These are phyloP conservation scores for Agrochola lota DNA, from an alignment of 2,888 invertebrate genomes.

Conservation along the genomic window DNA sequence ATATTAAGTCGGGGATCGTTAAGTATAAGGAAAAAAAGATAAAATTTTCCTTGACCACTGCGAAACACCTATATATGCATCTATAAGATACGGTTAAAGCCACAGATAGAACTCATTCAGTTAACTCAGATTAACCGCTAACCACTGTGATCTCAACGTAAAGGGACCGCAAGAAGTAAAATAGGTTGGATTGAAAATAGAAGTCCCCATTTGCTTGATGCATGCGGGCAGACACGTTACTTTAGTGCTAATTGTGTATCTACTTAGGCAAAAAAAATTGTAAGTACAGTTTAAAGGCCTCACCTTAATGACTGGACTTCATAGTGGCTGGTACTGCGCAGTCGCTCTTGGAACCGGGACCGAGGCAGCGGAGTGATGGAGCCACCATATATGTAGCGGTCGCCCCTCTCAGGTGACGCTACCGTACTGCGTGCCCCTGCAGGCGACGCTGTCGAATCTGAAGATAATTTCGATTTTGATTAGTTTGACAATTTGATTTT, in stretches of 20 bases:
- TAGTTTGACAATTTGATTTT: not conserved
- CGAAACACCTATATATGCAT: not conserved
- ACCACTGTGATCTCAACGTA: not conserved
- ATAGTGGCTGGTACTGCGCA: slow-evolving; percentile 85
- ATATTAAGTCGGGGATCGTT: slow-evolving; percentile 4
- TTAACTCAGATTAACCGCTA: not conserved
- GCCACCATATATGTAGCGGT: slow-evolving; percentile 90
- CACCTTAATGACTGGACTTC: slow-evolving; percentile 84
- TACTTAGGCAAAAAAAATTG: not conserved
- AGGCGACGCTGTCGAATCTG: slow-evolving; percentile 78
- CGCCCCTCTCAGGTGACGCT: slow-evolving; percentile 79
- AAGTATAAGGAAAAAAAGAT: slow-evolving; percentile 32
- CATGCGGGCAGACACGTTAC: not conserved
- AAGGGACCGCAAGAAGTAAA: not conserved
- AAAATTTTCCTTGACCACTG: slow-evolving; percentile 41
- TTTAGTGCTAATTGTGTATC: not conserved
- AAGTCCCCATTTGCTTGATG: not conserved
- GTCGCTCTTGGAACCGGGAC: slow-evolving; percentile 88
- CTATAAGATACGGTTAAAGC: not conserved
- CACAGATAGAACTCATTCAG: slow-evolving; percentile 2
- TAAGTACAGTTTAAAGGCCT: slow-evolving; percentile 9
- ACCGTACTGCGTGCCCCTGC: slow-evolving; percentile 81
- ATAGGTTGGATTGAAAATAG: not conserved
- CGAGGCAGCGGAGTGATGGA: slow-evolving; percentile 90
- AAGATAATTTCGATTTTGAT: slow-evolving; percentile 19